Evolutionary conservation across 2,797 vertebrate genomes (phyloP).

Genomic region (Psittacula echo): DNA sequence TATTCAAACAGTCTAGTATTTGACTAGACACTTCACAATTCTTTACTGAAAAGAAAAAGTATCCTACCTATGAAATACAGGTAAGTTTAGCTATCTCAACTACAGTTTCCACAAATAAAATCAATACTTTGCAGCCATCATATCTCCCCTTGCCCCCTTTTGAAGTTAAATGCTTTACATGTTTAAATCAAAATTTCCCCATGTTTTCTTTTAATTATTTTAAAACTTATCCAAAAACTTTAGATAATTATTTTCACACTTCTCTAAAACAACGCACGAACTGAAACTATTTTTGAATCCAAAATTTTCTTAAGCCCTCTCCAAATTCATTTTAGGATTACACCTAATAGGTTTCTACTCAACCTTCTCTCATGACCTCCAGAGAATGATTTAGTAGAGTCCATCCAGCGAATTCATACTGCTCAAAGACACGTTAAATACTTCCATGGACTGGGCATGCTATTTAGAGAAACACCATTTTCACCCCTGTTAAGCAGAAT

Average conservation of each 20-base stretch:
- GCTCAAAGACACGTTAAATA: accelerated
- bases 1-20: not conserved
- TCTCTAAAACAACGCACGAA: accelerated
- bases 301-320: not conserved
- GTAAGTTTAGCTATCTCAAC: not conserved
- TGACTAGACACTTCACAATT: not conserved
- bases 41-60: not conserved
- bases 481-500: not conserved
- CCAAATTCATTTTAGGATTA: not conserved
- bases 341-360: not conserved
- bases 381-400: not conserved
- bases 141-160: not conserved
- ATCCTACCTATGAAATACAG: not conserved
- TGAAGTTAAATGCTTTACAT: not conserved
- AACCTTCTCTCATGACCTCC: not conserved
- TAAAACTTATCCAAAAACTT: not conserved
- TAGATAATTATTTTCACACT: not conserved
- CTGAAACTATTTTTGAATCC: not conserved
- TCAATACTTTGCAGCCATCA: not conserved
- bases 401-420: not conserved
- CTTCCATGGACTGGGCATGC: not conserved
- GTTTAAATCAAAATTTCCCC: not conserved
- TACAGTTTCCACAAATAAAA: not conserved
- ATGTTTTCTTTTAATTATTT: not conserved
- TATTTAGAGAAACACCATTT: not conserved